Conservation (phyloP, 1,140 invertebrate species). For the Anthonomus grandis region DNA sequence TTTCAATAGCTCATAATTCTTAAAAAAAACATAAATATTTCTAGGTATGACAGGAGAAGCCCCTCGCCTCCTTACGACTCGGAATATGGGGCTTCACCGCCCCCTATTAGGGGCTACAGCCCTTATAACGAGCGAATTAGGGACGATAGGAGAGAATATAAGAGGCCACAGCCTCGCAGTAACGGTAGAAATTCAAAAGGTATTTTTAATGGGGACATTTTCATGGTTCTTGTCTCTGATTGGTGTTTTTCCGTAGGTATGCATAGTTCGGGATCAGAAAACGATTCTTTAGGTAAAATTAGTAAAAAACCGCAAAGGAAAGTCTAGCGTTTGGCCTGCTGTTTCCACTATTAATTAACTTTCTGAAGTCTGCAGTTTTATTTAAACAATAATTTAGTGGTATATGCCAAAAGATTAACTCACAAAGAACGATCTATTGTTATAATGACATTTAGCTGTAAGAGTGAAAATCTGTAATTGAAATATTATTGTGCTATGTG, state of each 20-base stretch:
- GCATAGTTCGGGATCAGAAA: constrained; percentile 43
- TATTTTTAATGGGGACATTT: constrained; percentile 23
- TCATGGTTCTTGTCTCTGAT: background rate
- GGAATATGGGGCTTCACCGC: constrained; percentile 40
- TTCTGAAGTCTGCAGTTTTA: constrained; percentile 18
- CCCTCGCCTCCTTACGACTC: constrained; percentile 44
- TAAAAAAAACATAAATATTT: no score
- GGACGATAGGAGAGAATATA: constrained; percentile 37
- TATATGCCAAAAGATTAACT: no score
- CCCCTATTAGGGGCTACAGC: constrained; percentile 33
- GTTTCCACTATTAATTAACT: constrained; percentile 24
- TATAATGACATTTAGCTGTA: no score
- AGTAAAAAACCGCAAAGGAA: constrained; percentile 41
- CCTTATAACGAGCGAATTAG: constrained; percentile 37
- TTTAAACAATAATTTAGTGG: no score
- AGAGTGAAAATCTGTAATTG: no score
- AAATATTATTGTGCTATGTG: no score
- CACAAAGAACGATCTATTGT: no score
- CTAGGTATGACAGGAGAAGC: constrained; percentile 39
- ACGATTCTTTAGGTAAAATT: constrained; percentile 44
- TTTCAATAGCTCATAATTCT: no score
- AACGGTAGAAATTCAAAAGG: constrained; percentile 38
- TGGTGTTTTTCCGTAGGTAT: constrained; percentile 7
- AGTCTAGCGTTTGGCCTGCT: constrained; percentile 40
- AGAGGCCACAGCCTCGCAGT: constrained; percentile 28